Conservation (phyloP, 2,113 vertebrate species). For the Athene noctua region DNA sequence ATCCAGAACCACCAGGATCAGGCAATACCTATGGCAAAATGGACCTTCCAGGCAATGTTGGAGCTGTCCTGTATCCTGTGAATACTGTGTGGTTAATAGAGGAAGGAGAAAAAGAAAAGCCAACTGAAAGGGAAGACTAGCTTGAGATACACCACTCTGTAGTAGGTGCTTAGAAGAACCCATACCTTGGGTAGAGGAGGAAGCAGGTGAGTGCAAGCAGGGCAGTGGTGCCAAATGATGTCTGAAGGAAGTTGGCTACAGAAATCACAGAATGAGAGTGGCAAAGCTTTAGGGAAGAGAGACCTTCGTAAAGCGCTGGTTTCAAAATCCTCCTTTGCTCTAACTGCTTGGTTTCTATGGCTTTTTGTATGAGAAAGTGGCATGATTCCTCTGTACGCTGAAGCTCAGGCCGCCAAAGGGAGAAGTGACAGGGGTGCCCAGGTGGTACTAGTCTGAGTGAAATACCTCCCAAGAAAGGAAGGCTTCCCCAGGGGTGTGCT, state of each 20-base stretch:
- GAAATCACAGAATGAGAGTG: neutral
- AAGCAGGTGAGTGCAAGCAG: neutral
- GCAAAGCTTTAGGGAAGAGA: neutral
- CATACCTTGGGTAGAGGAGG: fast-evolving
- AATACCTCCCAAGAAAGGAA: neutral
- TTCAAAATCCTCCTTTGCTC: neutral
- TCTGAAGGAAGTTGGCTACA: neutral
- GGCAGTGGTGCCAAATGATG: neutral
- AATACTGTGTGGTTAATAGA: neutral
- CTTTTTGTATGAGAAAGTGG: neutral
- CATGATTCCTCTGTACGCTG: neutral
- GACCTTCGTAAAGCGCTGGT: neutral
- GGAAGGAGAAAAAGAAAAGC: neutral
- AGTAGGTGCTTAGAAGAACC: neutral
- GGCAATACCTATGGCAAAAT: neutral
- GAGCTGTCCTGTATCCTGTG: neutral
- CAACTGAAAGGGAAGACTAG: neutral
- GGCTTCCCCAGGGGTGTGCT: neutral
- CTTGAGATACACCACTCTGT: neutral
- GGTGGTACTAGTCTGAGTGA: neutral
- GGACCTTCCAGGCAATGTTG: neutral
- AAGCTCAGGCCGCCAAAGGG: neutral
- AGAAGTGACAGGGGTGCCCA: neutral
- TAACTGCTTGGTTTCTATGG: neutral
- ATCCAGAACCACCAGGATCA: neutral